Evolutionary conservation across 1,140 invertebrate genomes (phyloP), one percentile per base, ranked within the genome.

Genomic region (Bradysia coprophila): DNA sequence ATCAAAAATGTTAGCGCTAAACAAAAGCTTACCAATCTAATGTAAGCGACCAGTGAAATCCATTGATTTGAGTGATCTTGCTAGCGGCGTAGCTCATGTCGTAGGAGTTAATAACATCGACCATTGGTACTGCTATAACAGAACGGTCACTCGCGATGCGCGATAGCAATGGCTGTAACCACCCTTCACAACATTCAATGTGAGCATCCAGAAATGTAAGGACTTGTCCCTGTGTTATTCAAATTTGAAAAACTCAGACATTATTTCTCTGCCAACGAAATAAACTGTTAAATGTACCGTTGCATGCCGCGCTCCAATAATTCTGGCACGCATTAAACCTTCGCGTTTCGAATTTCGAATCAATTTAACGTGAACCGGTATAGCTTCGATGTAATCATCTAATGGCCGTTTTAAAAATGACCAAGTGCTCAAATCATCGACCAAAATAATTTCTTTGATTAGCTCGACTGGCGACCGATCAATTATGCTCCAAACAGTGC

Each of bases 11-110:
- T n/a, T n/a, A n/a, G n/a, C n/a, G n/a, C n/a, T n/a, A n/a, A n/a
- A n/a, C 36, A 38, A 38, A 38, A 13, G 13, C 16, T 9, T 38
- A 89, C 41, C 72, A 78, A 1, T 75, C 66, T 57, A 97, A 98
- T 56, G 94, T 90, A 0, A 97, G 63, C 44, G 89, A 82, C 92
- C 93, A 96, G 59, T 95, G 96, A 55, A 98, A 94, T 0, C 88
- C 93, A 9, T 93, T 93, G 87, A 89, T 95, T n/a, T n/a, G 86
- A 1, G 90, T 67, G 52, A 92, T 87, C 49, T 92, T 90, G 47
- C 78, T 83, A 51, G 81, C 76, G 0, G 84, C 75, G 51, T 92
- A 93, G 37, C 86, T 83, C 50, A 96, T 87, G 3, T 86, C 90
- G 49, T 92, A 81, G 53, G 94, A 91, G 44, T 84, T 86, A 19